Percentiles rank a stretch among this genome's conserved stretches.
Conservation (phyloP, 1,140 invertebrate genomes). For the Cyrtorhinus lividipennis region DNA sequence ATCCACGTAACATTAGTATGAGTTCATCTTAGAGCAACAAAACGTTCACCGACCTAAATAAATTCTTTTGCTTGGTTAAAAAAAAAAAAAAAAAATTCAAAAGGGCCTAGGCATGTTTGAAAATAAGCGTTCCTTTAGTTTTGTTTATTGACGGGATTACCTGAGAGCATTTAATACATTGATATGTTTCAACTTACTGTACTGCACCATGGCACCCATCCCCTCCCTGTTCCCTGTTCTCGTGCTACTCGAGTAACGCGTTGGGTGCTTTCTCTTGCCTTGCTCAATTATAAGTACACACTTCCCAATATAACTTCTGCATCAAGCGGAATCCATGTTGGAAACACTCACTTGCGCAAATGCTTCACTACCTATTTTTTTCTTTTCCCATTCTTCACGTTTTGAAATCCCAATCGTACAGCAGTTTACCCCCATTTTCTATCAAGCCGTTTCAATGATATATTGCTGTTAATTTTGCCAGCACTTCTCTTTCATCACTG, state of each 20-base stretch:
- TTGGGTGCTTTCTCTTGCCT: background rate
- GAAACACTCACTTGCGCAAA: too few species aligned
- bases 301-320: background rate
- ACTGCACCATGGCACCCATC: background rate
- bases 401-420: too few species aligned
- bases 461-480: too few species aligned
- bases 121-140: background rate
- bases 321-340: background rate
- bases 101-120: constrained; percentile 9
- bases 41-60: too few species aligned
- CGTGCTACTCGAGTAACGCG: background rate
- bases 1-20: constrained; percentile 1
- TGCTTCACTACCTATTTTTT: too few species aligned
- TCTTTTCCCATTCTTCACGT: too few species aligned
- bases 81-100: background rate
- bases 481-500: too few species aligned
- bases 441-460: too few species aligned
- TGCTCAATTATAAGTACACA: background rate
- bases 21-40: background rate
- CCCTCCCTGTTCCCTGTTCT: background rate
- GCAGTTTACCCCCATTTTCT: too few species aligned
- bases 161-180: too few species aligned
- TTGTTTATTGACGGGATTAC: background rate
- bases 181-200: background rate
- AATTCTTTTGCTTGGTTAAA: background rate